Evolutionary conservation across 2,888 invertebrate genomes (phyloP).

Genomic region (Ptychoptera contaminata): DNA sequence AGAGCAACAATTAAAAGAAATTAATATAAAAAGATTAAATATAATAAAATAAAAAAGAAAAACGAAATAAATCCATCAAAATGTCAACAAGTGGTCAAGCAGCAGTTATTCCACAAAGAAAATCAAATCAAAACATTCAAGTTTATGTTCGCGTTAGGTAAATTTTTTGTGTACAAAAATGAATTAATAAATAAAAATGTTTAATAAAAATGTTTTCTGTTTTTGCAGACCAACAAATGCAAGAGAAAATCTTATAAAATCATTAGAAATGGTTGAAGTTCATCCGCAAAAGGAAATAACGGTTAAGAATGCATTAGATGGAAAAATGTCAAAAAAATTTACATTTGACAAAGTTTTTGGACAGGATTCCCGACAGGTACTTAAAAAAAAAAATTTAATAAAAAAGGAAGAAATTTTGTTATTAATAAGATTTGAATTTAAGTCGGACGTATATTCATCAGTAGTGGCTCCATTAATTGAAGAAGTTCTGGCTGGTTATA

Average conservation of each 20-base stretch:
- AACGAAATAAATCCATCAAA: too few species aligned
- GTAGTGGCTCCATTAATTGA: slow-evolving; percentile 79
- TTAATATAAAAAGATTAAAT: too few species aligned
- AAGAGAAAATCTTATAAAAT: slow-evolving; percentile 51
- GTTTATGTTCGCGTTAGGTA: slow-evolving; percentile 78
- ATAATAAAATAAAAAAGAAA: too few species aligned
- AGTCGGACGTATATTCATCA: slow-evolving; percentile 67
- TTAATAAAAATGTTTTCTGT: neutral
- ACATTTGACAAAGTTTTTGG: slow-evolving; percentile 78
- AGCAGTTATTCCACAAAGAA: too few species aligned
- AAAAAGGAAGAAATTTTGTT: neutral
- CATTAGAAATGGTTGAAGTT: slow-evolving; percentile 52
- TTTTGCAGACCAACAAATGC: slow-evolving; percentile 58
- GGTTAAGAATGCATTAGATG: slow-evolving; percentile 41
- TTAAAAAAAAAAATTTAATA: slow-evolving; percentile 17
- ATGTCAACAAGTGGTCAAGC: too few species aligned
- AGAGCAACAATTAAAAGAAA: too few species aligned
- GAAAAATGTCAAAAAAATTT: slow-evolving; percentile 57
- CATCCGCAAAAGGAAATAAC: slow-evolving; percentile 48
- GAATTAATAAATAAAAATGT: neutral
- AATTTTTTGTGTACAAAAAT: slow-evolving; percentile 16
- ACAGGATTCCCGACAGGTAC: slow-evolving; percentile 58
- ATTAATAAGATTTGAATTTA: slow-evolving; percentile 21
- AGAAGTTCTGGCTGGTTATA: slow-evolving; percentile 89
- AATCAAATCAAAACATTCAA: slow-evolving; percentile 62